Conservation (phyloP, 2,888 invertebrate species). For the Alcis repandata region DNA sequence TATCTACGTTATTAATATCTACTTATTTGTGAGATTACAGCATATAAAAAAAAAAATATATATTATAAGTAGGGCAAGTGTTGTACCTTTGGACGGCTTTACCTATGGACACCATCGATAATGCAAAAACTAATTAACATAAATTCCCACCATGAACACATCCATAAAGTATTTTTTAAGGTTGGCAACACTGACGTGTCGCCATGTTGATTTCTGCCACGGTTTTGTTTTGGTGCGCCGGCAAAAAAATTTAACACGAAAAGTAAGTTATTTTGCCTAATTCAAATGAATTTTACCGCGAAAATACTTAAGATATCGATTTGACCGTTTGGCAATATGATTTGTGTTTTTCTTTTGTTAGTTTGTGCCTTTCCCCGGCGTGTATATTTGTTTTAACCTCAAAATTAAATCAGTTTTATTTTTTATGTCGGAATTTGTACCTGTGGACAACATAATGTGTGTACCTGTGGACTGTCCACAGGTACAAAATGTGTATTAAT, state of each 20-base stretch:
- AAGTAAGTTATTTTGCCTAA: neutral
- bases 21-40: no score
- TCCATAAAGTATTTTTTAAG: conserved; percentile 21
- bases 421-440: conserved; percentile 25
- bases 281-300: neutral
- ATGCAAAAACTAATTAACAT: neutral
- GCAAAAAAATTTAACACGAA: conserved; percentile 14
- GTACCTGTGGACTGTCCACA: conserved; percentile 40
- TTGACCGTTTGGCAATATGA: neutral
- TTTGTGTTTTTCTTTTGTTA: neutral
- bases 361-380: neutral
- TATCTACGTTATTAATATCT: no score
- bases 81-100: no score
- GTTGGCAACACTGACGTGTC: conserved; percentile 26
- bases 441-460: conserved; percentile 29
- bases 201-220: conserved; percentile 29
- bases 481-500: conserved; percentile 34
- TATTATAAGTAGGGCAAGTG: no score
- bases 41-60: no score
- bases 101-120: neutral
- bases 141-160: conserved; percentile 19
- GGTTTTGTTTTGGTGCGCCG: conserved; percentile 10
- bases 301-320: neutral
- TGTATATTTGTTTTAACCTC: neutral
- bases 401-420: conserved; percentile 21